Conservation (phyloP, 2,113 vertebrate species). For the Dunckerocampus dactyliophorus region DNA sequence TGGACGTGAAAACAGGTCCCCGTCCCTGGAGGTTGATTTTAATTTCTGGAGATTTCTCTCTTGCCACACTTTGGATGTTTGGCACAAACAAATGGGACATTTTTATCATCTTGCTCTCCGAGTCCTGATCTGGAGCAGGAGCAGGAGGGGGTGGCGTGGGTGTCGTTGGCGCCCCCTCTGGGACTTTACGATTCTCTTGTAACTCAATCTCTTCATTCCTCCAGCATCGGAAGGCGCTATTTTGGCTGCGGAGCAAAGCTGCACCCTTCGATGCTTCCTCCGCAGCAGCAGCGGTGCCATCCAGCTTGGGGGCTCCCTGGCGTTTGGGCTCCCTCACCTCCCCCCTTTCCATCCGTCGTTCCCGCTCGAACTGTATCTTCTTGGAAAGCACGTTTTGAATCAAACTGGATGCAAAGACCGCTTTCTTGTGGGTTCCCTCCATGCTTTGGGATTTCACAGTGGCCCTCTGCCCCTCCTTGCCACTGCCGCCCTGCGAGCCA, state of each 20-base stretch:
- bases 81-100: conserved; percentile 94
- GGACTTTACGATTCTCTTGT: conserved; percentile 71
- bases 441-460: conserved; percentile 53
- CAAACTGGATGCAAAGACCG: conserved; percentile 86
- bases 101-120: conserved; percentile 75
- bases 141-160: too few species aligned
- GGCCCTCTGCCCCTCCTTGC: conserved; percentile 55
- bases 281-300: conserved; percentile 24
- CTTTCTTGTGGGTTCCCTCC: conserved; percentile 82
- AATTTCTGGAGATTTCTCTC: conserved; percentile 82
- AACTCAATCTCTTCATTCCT: conserved; percentile 83
- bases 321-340: conserved; percentile 78
- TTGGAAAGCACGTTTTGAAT: conserved; percentile 96
- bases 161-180: conserved; percentile 25
- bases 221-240: conserved; percentile 95
- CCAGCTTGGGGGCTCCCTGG: conserved; percentile 51
- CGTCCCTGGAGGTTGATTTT: conserved; percentile 82
- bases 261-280: conserved; percentile 81
- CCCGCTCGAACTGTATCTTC: conserved; percentile 95
- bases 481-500: conserved; percentile 51
- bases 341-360: conserved; percentile 94
- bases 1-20: conserved; percentile 58
- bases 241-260: conserved; percentile 83
- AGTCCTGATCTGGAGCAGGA: conserved; percentile 5
- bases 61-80: conserved; percentile 76